Base-by-base conservation (phyloP, 2,888 invertebrate species). In the Drosophila hamatofila region DNA sequence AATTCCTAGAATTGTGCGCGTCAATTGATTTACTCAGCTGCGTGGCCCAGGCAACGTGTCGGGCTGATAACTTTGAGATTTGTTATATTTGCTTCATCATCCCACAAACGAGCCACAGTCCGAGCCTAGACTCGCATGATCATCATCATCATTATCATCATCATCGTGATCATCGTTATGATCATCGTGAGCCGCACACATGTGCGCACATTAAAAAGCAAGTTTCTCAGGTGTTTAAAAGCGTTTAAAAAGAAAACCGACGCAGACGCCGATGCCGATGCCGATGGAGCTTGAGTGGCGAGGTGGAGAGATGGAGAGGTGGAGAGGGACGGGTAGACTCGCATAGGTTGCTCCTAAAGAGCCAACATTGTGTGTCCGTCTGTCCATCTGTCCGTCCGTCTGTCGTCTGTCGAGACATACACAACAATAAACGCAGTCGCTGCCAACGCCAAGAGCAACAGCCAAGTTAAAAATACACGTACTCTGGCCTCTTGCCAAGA, bases 11-110 rank as follows among this genome's bases (percentile, higher is more conserved):
- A 92, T 90, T 89, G 90, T 84, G 84, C 88, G 89, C 90, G 80
- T 89, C 92, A 92, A 92, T 92, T 92, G 93, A 92, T 92, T 92
- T 92, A 91, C 93, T 92, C 92, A 92, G 92, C 92, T 92, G 92
- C 91, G 46, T 58, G 65, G 33, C 35, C 69, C 51, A 54, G 59
- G 76, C 71, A 68, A 80, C 68, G 68, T 70, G 75, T 72, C 78
- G 80, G 84, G 83, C 81, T 84, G 89, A 85, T 89, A 85, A 83
- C 89, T 89, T 84, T 81, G 77, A 83, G 89, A 89, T 85, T 85
- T 85, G 89, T 85, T 85, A 84, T 85, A 85, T 85, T 89, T 85
- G 84, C 84, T 83, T 85, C 89, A 85, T 85, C 84, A 85, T 85
- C 74, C 77, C 89, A 71, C 87, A 89, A 84, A 89, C 89, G 81